These are phyloP conservation scores for Conchocele bisecta DNA, from an alignment of 2,888 invertebrate species.

Conservation along the genomic window DNA sequence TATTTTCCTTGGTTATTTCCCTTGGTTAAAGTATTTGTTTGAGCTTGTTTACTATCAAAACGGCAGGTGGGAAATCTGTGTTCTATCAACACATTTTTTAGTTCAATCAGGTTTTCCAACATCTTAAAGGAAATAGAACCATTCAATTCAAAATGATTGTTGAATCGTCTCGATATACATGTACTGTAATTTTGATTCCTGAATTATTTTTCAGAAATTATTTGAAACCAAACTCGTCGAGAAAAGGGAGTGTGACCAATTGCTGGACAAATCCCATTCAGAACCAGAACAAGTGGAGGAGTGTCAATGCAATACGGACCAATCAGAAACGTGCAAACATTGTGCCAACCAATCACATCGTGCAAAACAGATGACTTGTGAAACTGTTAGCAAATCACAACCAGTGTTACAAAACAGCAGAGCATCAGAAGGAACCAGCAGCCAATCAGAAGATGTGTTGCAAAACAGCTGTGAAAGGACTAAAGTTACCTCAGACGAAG, in stretches of 20 bases:
- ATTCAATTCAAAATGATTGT: no score
- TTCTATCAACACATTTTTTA: no score
- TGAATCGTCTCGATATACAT: no score
- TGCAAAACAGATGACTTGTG: no score
- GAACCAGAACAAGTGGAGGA: neutral
- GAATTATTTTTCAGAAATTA: neutral
- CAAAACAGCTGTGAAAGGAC: neutral
- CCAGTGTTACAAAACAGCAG: neutral
- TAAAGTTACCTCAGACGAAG: neutral
- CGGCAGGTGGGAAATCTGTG: no score
- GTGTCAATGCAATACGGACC: slow-evolving; percentile 19
- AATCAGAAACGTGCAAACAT: slow-evolving; percentile 8
- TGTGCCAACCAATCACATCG: neutral
- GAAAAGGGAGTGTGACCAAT: neutral
- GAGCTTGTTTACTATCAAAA: no score
- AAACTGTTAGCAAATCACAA: neutral
- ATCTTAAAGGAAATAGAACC: no score
- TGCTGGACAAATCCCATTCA: slow-evolving; percentile 10
- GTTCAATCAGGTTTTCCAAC: no score
- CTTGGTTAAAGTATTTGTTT: no score
- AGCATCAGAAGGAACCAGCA: neutral
- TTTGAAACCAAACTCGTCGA: neutral
- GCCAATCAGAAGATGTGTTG: slow-evolving; percentile 20
- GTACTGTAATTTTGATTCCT: no score
- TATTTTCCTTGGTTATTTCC: no score